A percentile compares a stretch with the other conserved stretches of the same genome.
These are phyloP conservation scores for Lasioglossum oenotherae DNA, from an alignment of 2,888 invertebrate genomes.

Conservation along the genomic window DNA sequence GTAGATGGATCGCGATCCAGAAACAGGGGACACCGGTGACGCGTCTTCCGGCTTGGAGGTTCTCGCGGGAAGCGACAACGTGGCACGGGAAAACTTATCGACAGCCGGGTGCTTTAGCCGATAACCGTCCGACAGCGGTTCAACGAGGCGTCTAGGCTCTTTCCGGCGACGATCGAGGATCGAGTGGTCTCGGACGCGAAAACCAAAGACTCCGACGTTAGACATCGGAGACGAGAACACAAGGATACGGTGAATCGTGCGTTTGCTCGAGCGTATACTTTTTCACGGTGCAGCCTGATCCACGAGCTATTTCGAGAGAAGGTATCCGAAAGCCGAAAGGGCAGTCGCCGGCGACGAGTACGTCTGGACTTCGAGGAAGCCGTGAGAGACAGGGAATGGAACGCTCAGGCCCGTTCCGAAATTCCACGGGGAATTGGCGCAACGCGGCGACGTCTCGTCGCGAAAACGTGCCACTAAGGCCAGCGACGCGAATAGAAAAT, in stretches of 20 bases:
- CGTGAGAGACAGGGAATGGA: constrained; percentile 27
- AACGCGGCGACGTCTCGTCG: constrained; percentile 38
- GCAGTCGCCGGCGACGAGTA: constrained; percentile 9
- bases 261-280: background rate
- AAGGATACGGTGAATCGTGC: background rate
- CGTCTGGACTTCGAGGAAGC: constrained; percentile 45
- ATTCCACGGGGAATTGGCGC: constrained; percentile 58
- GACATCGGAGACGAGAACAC: background rate
- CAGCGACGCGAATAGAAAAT: constrained; percentile 60
- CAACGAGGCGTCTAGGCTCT: constrained; percentile 1
- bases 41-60: background rate
- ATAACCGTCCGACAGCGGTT: constrained; percentile 27
- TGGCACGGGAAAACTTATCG: constrained; percentile 30
- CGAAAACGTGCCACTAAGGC: constrained; percentile 54
- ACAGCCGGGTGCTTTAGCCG: background rate
- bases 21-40: background rate
- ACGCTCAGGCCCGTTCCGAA: constrained; percentile 34
- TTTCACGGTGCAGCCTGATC: constrained; percentile 26
- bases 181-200: background rate
- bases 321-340: constrained; percentile 25
- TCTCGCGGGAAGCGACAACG: constrained; percentile 18
- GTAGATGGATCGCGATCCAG: background rate
- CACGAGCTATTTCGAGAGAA: constrained; percentile 46
- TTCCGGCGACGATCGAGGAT: background rate
- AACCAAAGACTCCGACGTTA: constrained; percentile 18